These are phyloP conservation scores for Diplazon laetatorius DNA, from an alignment of 2,888 invertebrate genomes.

Conservation along the genomic window DNA sequence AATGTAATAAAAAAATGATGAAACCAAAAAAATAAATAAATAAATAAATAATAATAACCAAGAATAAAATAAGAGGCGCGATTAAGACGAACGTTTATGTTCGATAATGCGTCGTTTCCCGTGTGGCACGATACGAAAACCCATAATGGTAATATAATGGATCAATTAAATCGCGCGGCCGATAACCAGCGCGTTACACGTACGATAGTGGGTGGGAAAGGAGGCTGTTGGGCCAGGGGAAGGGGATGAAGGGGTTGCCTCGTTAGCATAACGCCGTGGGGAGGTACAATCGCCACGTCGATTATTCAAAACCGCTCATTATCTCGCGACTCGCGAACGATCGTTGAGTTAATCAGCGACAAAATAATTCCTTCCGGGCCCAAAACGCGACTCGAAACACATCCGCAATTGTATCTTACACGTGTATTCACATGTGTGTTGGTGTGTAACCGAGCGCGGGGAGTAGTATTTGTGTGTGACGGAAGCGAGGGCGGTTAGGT, in stretches of 20 bases:
- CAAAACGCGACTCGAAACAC: slow-evolving; percentile 16
- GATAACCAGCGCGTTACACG: slow-evolving; percentile 19
- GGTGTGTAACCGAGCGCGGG: too few species aligned
- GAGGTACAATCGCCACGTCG: slow-evolving; percentile 23
- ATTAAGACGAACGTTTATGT: not conserved
- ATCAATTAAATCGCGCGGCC: slow-evolving; percentile 37
- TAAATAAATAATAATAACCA: too few species aligned
- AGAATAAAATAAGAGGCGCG: not conserved
- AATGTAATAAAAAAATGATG: too few species aligned
- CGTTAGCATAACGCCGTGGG: slow-evolving; percentile 36
- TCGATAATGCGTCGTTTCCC: not conserved
- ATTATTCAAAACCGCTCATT: slow-evolving; percentile 59
- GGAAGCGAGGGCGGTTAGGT: too few species aligned
- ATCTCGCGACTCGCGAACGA: slow-evolving; percentile 37
- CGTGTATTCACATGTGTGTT: too few species aligned
- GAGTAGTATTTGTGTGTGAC: too few species aligned
- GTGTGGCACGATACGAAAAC: not conserved
- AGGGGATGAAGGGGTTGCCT: too few species aligned
- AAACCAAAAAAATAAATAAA: too few species aligned
- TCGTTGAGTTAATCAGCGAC: slow-evolving; percentile 61
- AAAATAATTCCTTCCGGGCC: slow-evolving; percentile 64
- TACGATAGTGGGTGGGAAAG: slow-evolving; percentile 2
- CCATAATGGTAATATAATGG: slow-evolving; percentile 42
- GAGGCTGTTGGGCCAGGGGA: too few species aligned
- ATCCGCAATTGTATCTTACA: not conserved